Evolutionary conservation across 1,140 invertebrate species (phyloP), one percentile per base, ranked within the genome.

Genomic region (Leucophenga varia): DNA sequence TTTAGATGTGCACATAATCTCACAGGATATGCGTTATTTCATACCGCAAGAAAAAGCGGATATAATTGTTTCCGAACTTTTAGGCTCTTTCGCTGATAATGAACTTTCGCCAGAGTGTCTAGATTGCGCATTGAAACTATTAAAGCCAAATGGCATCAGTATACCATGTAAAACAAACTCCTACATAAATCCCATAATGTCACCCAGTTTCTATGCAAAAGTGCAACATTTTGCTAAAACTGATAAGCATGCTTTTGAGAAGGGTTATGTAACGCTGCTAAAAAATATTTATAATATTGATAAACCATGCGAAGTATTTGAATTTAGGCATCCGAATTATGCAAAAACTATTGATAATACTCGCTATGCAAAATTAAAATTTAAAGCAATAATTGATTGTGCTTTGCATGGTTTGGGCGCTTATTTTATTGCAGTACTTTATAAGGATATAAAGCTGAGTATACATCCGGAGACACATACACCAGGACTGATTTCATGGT

Each of bases 61-160:
- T 77, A 93, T 99, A 53, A 77, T 98, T 28, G 88, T 98, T 2
- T 97, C 93, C 12, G 96, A 99, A 79, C 78, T 99, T 10, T 79
- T 99, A 12, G 86, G 96, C 4, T 97, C 95, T 10, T 98, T 98
- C 81, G 94, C 93, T 16, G 95, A 98, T 75, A 99, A 98, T 78
- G 96, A 98, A 79, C 81, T 98, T 2, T 95, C 92, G 2, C 96
- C 96, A 1, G 96, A 99, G 77, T 98, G 95, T 79, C 79, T 99
- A 14, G 94, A 98, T 80, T 94, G 94, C 8, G 93, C 92, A 18
- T 87, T 93, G 64, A 82, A 85, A 36, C 89, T 93, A 56, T 75
- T 97, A 1, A 93, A 90, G 81, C 82, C 86, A 41, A 86, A 86
- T 78, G 93, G 93, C 16, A 88, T 97, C 44, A 93, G 90, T 65